A percentile compares a stretch with the other conserved stretches of the same genome.
Conservation (phyloP, 2,113 vertebrate genomes). For the Synodontis membranacea region DNA sequence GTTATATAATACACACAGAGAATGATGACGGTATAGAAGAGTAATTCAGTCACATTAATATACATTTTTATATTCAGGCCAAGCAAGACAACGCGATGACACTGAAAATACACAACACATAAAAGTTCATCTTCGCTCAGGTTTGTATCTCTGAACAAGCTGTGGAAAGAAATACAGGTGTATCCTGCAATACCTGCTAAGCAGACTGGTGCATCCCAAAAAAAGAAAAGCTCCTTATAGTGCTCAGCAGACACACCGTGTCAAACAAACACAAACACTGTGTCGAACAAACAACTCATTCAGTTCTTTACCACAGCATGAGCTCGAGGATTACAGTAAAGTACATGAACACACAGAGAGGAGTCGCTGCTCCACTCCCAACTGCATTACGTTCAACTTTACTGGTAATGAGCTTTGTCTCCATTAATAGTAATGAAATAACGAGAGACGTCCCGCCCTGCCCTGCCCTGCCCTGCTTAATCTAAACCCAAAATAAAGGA, state of each 20-base stretch:
- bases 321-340: conserved; percentile 12
- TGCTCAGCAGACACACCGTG: too few species aligned
- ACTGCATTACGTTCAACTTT: conserved; percentile 6
- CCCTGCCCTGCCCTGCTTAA: conserved; percentile 1
- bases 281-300: background rate
- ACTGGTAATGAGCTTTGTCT: conserved; percentile 62
- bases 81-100: background rate
- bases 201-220: background rate
- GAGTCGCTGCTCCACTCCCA: conserved; percentile 11
- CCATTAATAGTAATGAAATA: conserved; percentile 59
- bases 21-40: background rate
- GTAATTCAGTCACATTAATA: background rate
- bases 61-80: background rate
- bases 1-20: background rate
- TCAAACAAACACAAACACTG: background rate
- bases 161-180: background rate
- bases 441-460: conserved; percentile 36
- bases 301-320: background rate
- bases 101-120: background rate
- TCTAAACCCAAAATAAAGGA: conserved; percentile 15
- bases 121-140: background rate
- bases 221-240: background rate
- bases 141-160: background rate
- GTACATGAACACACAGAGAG: background rate
- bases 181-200: background rate